Conservation (phyloP, 2,888 invertebrate species). For the Zaprionus bogoriensis region DNA sequence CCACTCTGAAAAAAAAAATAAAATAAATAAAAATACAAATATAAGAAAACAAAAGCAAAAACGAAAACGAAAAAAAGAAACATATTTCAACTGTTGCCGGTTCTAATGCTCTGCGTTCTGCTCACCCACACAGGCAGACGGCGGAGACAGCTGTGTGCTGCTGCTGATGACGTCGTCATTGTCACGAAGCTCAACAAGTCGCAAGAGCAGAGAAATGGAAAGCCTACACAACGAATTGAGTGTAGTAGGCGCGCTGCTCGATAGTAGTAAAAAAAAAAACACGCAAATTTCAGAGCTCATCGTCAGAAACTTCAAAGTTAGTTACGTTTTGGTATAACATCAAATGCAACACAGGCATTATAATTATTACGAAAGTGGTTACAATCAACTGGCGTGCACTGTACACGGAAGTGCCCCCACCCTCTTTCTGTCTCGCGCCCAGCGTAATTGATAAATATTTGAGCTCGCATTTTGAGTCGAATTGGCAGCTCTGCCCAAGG, state of each 20-base stretch:
- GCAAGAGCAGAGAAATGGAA: constrained; percentile 29
- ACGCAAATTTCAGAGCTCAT: too few species aligned
- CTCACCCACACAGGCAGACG: constrained; percentile 36
- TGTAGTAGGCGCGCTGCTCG: too few species aligned
- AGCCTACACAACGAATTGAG: constrained; percentile 9
- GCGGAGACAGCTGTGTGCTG: constrained; percentile 6
- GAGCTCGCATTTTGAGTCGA: constrained; percentile 37
- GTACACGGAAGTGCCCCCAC: constrained; percentile 42
- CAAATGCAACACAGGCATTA: too few species aligned
- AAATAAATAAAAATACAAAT: constrained; percentile 16
- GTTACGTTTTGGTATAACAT: too few species aligned
- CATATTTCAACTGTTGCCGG: constrained; percentile 72
- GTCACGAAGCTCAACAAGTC: constrained; percentile 55
- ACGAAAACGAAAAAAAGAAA: constrained; percentile 34
- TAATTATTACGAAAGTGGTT: background rate
- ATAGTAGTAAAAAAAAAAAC: too few species aligned
- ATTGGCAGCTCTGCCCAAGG: constrained; percentile 51
- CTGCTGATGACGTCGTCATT: constrained; percentile 43
- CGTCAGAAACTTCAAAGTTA: too few species aligned
- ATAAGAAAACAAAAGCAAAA: constrained; percentile 10
- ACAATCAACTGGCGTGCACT: background rate
- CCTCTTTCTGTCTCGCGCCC: background rate
- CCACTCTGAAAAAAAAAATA: constrained; percentile 51
- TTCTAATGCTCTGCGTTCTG: constrained; percentile 44
- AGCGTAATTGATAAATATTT: constrained; percentile 46